Evolutionary conservation across 1,140 invertebrate genomes (phyloP).

Genomic region (Brevipalpus yothersi): DNA sequence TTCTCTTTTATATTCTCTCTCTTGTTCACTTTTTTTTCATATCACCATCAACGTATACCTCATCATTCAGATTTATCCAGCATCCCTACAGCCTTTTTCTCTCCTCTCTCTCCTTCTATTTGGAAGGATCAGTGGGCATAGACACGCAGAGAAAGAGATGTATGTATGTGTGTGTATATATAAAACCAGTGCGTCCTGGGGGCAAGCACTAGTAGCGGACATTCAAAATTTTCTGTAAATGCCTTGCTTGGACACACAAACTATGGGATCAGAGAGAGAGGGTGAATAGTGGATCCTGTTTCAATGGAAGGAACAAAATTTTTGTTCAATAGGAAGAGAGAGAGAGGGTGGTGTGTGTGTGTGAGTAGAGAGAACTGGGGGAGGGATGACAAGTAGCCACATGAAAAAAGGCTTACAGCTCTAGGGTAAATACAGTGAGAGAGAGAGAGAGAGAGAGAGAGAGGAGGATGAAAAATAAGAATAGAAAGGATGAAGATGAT

Average conservation of each 20-base stretch:
- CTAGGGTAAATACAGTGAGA: neutral
- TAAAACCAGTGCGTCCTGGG: neutral
- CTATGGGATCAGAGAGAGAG: neutral
- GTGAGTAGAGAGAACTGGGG: neutral
- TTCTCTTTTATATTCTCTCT: no score
- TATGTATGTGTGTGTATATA: no score
- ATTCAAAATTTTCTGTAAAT: neutral
- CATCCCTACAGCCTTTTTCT: no score
- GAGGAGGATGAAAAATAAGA: neutral
- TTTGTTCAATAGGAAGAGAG: neutral
- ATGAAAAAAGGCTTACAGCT: neutral
- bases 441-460: neutral
- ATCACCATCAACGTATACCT: no score
- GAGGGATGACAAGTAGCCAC: neutral
- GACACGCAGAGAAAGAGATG: no score
- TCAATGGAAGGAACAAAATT: neutral
- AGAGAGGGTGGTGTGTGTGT: neutral
- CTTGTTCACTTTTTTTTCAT: no score
- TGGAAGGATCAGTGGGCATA: no score
- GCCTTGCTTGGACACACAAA: neutral
- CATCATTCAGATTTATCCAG: no score
- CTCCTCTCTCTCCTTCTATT: no score
- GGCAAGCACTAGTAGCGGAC: neutral
- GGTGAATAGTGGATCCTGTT: neutral
- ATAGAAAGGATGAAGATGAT: neutral